These are phyloP conservation scores for Liparis tanakae DNA, from an alignment of 2,797 vertebrate species.

Conservation along the genomic window DNA sequence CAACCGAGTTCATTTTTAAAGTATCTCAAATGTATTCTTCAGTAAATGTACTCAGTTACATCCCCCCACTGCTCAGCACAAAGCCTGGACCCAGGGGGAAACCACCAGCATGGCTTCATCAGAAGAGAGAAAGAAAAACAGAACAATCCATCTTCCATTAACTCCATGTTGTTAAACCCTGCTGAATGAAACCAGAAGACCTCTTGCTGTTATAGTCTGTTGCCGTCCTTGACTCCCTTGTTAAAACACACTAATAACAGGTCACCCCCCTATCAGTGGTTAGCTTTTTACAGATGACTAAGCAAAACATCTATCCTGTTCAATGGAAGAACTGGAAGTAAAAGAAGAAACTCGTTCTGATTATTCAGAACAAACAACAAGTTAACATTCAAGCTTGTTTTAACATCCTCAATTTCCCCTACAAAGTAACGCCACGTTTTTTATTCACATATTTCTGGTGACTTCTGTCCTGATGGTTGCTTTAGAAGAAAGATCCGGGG, in stretches of 20 bases:
- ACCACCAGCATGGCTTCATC: background rate
- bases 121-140: background rate
- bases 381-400: background rate
- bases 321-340: slow-evolving; percentile 33
- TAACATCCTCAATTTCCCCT: background rate
- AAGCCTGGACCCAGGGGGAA: background rate
- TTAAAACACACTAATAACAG: background rate
- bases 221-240: slow-evolving; percentile 3
- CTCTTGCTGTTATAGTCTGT: slow-evolving; percentile 9
- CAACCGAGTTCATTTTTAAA: background rate
- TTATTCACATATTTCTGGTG: background rate
- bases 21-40: background rate
- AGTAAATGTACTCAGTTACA: background rate
- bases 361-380: background rate
- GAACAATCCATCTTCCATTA: background rate
- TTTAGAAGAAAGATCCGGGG: background rate
- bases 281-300: slow-evolving; percentile 18
- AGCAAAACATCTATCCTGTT: slow-evolving; percentile 21
- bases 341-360: background rate
- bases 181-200: background rate
- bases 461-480: background rate
- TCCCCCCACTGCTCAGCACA: background rate
- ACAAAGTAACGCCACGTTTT: background rate
- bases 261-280: background rate
- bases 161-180: background rate